A percentile compares a stretch with the other conserved stretches of the same genome.
phyloP scores from a whole-genome alignment of 2,113 vertebrate genomes.

The Poeciliopsis prolifica region DNA sequence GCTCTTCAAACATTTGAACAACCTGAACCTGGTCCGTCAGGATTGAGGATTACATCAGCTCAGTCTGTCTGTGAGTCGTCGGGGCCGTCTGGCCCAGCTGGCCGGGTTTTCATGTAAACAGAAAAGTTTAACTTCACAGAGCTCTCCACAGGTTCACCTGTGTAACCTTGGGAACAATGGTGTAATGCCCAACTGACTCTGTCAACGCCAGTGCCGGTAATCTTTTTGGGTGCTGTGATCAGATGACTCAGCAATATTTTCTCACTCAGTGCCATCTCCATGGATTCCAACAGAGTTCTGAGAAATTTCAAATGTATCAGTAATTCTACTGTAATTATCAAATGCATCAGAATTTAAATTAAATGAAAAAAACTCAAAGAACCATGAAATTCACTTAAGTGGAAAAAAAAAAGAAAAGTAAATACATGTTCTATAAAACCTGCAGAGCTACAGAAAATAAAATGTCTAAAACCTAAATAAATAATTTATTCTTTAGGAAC shows the following conservation, averaged over 20 bases:
- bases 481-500: not conserved
- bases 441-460: not conserved
- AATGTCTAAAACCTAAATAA: not conserved
- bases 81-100: slow-evolving; percentile 19
- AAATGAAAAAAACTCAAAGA: not conserved
- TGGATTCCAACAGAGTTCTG: too few relatives aligned
- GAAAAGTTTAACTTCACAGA: not conserved
- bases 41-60: not conserved
- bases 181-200: not conserved
- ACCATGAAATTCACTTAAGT: not conserved
- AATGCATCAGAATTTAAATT: not conserved
- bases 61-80: not conserved
- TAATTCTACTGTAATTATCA: not conserved
- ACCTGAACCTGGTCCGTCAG: not conserved
- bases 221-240: not conserved
- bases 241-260: not conserved
- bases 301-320: not conserved
- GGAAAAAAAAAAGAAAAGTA: not conserved
- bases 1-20: not conserved
- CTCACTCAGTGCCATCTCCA: too few relatives aligned
- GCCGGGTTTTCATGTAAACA: slow-evolving; percentile 5
- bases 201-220: not conserved
- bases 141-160: slow-evolving; percentile 21
- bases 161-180: slow-evolving; percentile 1
- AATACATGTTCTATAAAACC: not conserved